These are phyloP conservation scores for Spongia lamella DNA, from an alignment of 37 sponge, comb jelly and placozoan genomes.

Conservation along the genomic window DNA sequence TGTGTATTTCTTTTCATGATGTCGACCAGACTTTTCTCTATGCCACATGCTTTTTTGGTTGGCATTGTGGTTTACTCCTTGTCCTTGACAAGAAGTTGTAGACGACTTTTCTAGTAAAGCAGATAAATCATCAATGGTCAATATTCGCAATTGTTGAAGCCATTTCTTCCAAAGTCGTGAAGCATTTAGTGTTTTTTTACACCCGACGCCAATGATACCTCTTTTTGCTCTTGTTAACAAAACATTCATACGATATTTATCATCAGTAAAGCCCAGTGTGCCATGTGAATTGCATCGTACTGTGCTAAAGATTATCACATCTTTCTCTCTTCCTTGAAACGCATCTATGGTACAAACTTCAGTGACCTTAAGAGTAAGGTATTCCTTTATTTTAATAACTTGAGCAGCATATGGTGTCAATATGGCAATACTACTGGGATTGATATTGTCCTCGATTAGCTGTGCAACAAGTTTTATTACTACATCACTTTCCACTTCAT, in stretches of 20 bases:
- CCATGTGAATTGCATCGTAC: conserved; percentile 49
- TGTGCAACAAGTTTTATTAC: conserved; percentile 30
- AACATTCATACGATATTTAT: conserved; percentile 64
- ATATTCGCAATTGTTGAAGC: conserved; percentile 49
- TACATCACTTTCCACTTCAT: conserved; percentile 51
- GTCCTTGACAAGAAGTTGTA: too few relatives aligned
- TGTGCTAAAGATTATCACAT: conserved; percentile 67
- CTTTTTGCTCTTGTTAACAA: conserved; percentile 72
- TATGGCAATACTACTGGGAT: conserved; percentile 40
- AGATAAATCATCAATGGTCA: background rate
- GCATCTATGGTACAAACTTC: conserved; percentile 63
- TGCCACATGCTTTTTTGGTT: too few relatives aligned
- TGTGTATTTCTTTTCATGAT: too few relatives aligned
- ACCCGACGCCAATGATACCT: conserved; percentile 68
- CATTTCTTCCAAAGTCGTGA: conserved; percentile 50
- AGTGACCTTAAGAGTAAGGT: background rate
- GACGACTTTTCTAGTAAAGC: too few relatives aligned
- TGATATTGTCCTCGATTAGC: conserved; percentile 37
- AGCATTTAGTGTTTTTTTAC: conserved; percentile 17
- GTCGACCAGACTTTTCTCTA: too few relatives aligned
- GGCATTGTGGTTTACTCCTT: too few relatives aligned
- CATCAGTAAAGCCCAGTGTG: conserved; percentile 47
- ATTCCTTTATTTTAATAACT: conserved; percentile 50
- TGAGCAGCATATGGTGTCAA: conserved; percentile 80
- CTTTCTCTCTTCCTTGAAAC: conserved; percentile 81